phyloP scores from a whole-genome alignment of 1,140 invertebrate genomes.

The Cylas formicarius region DNA sequence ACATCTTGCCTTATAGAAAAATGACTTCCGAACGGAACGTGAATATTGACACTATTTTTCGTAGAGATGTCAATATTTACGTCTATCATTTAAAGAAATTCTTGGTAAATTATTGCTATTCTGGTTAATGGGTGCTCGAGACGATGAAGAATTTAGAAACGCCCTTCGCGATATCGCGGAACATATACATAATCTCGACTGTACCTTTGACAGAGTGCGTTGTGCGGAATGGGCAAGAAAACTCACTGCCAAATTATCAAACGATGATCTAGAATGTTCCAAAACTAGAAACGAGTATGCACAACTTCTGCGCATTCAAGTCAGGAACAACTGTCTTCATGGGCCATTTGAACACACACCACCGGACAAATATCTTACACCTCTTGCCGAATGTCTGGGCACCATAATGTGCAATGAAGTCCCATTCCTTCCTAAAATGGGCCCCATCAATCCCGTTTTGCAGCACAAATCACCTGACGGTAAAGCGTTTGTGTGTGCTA shows the following conservation, averaged over 20 bases:
- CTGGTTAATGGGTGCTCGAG: conserved; percentile 36
- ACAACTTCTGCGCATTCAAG: conserved; percentile 46
- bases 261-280: conserved; percentile 41
- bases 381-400: conserved; percentile 42
- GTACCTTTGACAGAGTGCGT: conserved; percentile 44
- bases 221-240: conserved; percentile 46
- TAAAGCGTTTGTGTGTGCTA: conserved; percentile 44
- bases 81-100: no score
- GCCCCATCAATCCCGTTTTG: conserved; percentile 44
- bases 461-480: conserved; percentile 45
- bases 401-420: conserved; percentile 38
- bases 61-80: no score
- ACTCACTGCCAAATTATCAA: conserved; percentile 38
- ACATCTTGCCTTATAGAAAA: no score
- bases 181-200: conserved; percentile 31
- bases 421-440: conserved; percentile 41
- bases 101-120: no score
- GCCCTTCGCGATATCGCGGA: conserved; percentile 37
- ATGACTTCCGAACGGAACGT: no score
- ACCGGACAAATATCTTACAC: conserved; percentile 27
- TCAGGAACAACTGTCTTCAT: conserved; percentile 42
- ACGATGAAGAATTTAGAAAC: conserved; percentile 37
- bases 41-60: no score
- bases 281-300: conserved; percentile 46
- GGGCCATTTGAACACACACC: conserved; percentile 44